Conservation (phyloP, 2,113 vertebrate species). For the Camelus dromedarius region DNA sequence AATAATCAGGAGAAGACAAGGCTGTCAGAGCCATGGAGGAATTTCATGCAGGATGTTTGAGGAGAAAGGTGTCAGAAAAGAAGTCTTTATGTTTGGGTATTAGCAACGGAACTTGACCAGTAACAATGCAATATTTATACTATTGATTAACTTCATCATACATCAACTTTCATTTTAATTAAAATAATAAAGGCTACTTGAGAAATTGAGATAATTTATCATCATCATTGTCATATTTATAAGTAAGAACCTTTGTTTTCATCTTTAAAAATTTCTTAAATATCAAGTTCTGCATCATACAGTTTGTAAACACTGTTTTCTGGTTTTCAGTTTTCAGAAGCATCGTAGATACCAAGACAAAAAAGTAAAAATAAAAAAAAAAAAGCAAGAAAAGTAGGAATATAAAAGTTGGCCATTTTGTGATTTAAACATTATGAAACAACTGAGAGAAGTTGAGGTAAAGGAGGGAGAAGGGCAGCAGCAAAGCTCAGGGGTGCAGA, state of each 20-base stretch:
- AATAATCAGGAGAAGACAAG: not conserved
- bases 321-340: not conserved
- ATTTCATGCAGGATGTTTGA: not conserved
- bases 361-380: not conserved
- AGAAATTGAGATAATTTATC: not conserved
- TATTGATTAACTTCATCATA: not conserved
- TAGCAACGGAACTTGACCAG: not conserved
- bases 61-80: not conserved
- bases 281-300: not conserved
- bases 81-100: not conserved
- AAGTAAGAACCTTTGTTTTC: not conserved
- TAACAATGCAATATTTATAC: not conserved
- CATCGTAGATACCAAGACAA: not conserved
- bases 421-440: not conserved
- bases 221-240: not conserved
- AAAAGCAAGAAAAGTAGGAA: not conserved
- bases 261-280: not conserved
- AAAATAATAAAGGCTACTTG: not conserved
- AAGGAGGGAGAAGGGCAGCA: not conserved
- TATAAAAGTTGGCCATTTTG: not conserved
- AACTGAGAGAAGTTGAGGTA: not conserved
- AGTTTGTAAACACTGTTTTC: not conserved
- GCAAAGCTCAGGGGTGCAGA: not conserved
- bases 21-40: not conserved
- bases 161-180: not conserved